Evolutionary conservation across 2,797 vertebrate species (phyloP).

Genomic region (Pseudomugil tenellus): DNA sequence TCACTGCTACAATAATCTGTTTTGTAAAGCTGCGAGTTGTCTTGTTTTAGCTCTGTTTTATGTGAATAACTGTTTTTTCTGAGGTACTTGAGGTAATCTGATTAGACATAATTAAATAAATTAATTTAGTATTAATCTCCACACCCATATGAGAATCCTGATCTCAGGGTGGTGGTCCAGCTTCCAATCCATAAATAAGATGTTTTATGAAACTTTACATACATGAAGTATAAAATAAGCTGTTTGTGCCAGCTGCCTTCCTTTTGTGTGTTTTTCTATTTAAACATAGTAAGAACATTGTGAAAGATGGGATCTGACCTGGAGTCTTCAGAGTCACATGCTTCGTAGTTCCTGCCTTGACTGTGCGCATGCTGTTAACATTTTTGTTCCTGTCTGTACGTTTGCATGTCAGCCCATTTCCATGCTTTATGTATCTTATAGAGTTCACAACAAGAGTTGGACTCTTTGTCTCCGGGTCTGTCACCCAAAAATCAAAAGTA

Average conservation of each 20-base stretch:
- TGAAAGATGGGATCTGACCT: background rate
- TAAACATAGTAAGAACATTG: background rate
- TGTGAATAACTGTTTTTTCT: background rate
- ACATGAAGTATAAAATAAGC: background rate
- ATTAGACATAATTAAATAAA: conserved; percentile 10
- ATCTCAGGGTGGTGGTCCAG: background rate
- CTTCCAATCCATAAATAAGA: background rate
- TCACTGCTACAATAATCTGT: conserved; percentile 19
- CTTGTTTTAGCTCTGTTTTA: conserved; percentile 4
- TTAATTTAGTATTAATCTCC: background rate
- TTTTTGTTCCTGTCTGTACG: conserved; percentile 28
- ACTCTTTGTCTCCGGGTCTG: background rate
- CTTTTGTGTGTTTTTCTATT: background rate
- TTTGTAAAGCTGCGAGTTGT: conserved; percentile 7
- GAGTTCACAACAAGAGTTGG: background rate
- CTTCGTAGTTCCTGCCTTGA: background rate
- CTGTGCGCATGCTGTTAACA: conserved; percentile 15
- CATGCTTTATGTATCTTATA: background rate
- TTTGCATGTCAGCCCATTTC: conserved; percentile 33
- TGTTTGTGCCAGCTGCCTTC: background rate
- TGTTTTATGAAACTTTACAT: background rate
- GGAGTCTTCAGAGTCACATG: background rate
- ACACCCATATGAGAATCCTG: background rate
- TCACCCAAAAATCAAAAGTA: conserved; percentile 17
- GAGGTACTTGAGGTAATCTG: conserved; percentile 4